Percentiles rank a stretch among this genome's conserved stretches.
Conservation (phyloP, 1,140 invertebrate genomes). For the Akabosia matsudoensis region DNA sequence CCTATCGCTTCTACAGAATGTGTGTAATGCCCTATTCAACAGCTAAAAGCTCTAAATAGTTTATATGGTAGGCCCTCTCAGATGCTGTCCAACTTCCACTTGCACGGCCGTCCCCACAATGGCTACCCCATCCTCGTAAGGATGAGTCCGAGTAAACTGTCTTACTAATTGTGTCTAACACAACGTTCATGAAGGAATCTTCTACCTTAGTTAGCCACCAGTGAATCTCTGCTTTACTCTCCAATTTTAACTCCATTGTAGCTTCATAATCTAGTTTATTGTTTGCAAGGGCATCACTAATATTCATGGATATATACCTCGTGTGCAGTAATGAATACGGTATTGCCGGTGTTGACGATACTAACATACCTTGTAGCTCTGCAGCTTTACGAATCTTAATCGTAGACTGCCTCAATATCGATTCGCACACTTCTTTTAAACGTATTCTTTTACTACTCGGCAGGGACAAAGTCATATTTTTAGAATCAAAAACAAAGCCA, state of each 20-base stretch:
- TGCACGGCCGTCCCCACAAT: neutral
- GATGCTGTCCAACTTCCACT: constrained; percentile 5
- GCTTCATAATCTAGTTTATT: neutral
- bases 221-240: neutral
- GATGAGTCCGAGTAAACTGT: constrained; percentile 22
- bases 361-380: constrained; percentile 21
- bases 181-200: neutral
- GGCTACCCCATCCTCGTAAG: constrained; percentile 16
- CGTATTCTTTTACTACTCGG: neutral
- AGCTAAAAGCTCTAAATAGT: constrained; percentile 15
- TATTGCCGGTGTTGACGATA: constrained; percentile 20
- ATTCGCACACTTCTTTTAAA: neutral
- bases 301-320: constrained; percentile 10
- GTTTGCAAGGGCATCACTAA: neutral
- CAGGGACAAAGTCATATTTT: neutral
- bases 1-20: neutral
- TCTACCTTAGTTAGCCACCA: constrained; percentile 21
- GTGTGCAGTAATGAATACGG: constrained; percentile 25
- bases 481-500: constrained; percentile 33
- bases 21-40: neutral
- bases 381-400: constrained; percentile 2
- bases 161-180: constrained; percentile 13
- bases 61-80: neutral
- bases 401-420: neutral
- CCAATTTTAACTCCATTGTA: neutral